Base-by-base conservation (phyloP, 1,140 invertebrate genomes). In the Drosophila seguyi region DNA sequence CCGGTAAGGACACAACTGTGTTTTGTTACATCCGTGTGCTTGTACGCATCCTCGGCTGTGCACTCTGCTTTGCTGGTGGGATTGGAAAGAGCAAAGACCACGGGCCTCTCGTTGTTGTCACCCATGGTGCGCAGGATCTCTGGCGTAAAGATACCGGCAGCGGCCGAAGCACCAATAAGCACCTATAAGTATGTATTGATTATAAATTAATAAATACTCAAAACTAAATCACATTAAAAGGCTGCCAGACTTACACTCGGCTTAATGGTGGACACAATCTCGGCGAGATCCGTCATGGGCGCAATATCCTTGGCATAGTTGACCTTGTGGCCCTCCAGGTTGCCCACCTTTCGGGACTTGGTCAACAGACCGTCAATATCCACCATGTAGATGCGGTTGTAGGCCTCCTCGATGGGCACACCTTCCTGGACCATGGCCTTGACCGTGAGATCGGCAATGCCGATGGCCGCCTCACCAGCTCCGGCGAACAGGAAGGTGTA, bases 21-120 rank as follows among this genome's bases (percentile, higher is more conserved):
- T 1, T 36, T 5, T 66, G 92, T 93, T 94, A 98, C 97, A 82
- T 98, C 95, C 6, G 98, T 98, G 83, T 97, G 81, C 31, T 95
- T 95, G 83, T 98, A 99, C 2, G 98, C 98, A 72, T 96, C 95
- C 88, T 98, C 96, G 20, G 98, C 98, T 5, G 98, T 99, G 92
- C 98, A 99, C 93, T 99, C 98, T 10, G 98, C 98, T 94, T 98
- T 98, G 88, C 95, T 96, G 1, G 98, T 99, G 20, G 98, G 98
- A 94, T 99, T 99, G 78, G 98, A 99, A 6, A 99, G 93, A 18
- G 98, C 98, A 93, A 99, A 99, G 56, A 99, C 96, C 60, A 99
- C 95, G 0, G 98, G 98, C 57, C 95, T 94, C 34, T 98, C 95
- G 77, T 97, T 98, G 91, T 97, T 96, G 60, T 95, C 94, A 0